Evolutionary conservation across 2,888 invertebrate genomes (phyloP).

Genomic region (Laothoe populi): DNA sequence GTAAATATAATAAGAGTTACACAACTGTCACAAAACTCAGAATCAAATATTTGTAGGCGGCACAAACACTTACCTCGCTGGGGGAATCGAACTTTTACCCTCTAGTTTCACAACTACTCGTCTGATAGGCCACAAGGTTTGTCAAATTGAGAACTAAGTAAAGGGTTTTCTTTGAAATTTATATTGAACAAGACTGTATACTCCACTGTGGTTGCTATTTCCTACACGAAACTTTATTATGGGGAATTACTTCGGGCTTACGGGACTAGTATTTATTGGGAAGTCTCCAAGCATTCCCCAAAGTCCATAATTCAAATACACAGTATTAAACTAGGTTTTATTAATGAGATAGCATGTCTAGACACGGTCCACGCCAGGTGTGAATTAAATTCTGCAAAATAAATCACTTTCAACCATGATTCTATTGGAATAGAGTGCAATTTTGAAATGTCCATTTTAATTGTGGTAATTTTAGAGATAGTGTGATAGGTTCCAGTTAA

Average conservation of each 20-base stretch:
- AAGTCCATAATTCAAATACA: constrained; percentile 44
- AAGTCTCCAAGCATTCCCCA: constrained; percentile 43
- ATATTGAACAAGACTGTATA: not conserved
- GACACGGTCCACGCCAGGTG: constrained; percentile 45
- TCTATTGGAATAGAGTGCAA: constrained; percentile 2
- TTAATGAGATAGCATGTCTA: constrained; percentile 77
- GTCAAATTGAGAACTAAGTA: too few species aligned
- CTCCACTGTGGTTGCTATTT: not conserved
- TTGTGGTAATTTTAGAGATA: constrained; percentile 17
- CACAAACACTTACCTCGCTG: too few species aligned
- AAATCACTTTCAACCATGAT: constrained; percentile 4
- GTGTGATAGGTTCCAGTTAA: constrained; percentile 12
- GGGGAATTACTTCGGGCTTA: not conserved
- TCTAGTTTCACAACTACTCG: not conserved
- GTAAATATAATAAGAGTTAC: too few species aligned
- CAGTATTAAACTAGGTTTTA: constrained; percentile 62
- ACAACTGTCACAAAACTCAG: too few species aligned
- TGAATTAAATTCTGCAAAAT: constrained; percentile 18
- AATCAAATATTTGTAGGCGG: too few species aligned
- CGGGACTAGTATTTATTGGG: constrained; percentile 2
- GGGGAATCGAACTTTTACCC: too few species aligned
- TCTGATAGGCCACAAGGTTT: too few species aligned
- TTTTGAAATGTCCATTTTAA: constrained; percentile 5
- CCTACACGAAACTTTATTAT: not conserved
- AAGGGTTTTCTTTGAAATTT: too few species aligned